Conservation (phyloP, 1,140 invertebrate species). For the Sminthurinus signatus region DNA sequence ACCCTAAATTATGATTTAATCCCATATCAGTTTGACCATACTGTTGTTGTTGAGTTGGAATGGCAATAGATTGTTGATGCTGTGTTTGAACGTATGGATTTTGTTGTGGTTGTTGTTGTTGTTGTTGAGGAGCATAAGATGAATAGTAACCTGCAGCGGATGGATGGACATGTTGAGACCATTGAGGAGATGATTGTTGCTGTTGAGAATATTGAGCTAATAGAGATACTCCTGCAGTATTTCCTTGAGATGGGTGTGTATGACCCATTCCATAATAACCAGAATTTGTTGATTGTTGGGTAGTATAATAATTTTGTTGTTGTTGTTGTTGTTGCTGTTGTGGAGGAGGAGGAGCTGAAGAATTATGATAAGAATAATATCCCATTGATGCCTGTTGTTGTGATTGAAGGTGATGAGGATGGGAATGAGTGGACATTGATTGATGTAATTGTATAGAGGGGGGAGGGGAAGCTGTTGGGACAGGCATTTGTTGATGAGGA, state of each 20-base stretch:
- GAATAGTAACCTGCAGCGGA: no score
- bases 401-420: constrained; percentile 3
- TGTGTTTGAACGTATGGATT: constrained; percentile 17
- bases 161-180: neutral
- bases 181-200: constrained; percentile 11
- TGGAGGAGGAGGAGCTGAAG: no score
- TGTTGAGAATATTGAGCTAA: constrained; percentile 11
- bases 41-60: neutral
- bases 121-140: neutral
- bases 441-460: constrained; percentile 13
- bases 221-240: no score
- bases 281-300: neutral
- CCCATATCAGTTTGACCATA: neutral
- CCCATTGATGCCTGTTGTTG: neutral
- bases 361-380: no score
- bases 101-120: constrained; percentile 16
- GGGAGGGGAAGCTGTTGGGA: constrained; percentile 14
- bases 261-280: neutral
- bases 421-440: neutral
- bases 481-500: constrained; percentile 19
- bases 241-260: neutral
- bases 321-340: constrained; percentile 6
- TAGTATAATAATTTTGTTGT: neutral
- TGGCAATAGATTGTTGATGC: neutral
- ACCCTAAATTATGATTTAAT: neutral